Conservation (phyloP, 2,797 vertebrate species). For the Clarias fuscus region DNA sequence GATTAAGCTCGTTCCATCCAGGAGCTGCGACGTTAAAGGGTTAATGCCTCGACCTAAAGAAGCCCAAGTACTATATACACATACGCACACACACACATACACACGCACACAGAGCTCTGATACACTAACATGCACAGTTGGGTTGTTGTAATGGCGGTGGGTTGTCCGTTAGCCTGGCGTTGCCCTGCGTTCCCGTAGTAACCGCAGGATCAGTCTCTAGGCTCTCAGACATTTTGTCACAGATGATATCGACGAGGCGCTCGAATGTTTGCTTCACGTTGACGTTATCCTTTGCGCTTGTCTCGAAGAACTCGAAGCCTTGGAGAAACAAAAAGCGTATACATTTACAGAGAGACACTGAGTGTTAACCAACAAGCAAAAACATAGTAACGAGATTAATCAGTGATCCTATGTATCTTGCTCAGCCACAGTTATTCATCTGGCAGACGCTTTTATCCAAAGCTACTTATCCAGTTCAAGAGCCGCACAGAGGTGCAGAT, state of each 20-base stretch:
- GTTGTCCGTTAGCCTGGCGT: slow-evolving; percentile 78
- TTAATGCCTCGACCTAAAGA: slow-evolving; percentile 68
- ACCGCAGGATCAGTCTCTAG: slow-evolving; percentile 76
- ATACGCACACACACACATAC: slow-evolving; percentile 71
- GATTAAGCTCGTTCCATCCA: slow-evolving; percentile 25
- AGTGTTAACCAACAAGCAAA: neutral
- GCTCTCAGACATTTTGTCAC: slow-evolving; percentile 85
- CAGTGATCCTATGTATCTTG: neutral
- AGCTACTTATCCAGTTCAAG: neutral
- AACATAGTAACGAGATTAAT: too few species aligned
- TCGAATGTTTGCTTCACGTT: slow-evolving; percentile 87
- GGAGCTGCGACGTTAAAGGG: slow-evolving; percentile 57
- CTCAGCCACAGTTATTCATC: neutral
- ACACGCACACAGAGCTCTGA: slow-evolving; percentile 3
- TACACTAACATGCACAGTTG: slow-evolving; percentile 78
- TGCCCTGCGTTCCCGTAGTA: slow-evolving; percentile 73
- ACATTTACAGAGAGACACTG: neutral
- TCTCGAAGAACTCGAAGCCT: slow-evolving; percentile 89
- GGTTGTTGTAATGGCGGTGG: slow-evolving; percentile 77
- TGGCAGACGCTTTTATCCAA: neutral
- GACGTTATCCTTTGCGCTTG: slow-evolving; percentile 85
- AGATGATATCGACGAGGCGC: slow-evolving; percentile 84
- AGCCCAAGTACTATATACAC: slow-evolving; percentile 50
- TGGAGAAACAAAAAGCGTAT: neutral
- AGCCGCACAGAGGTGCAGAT: neutral